Base-by-base conservation (phyloP, 2,113 vertebrate genomes). In the Nanorana parkeri region DNA sequence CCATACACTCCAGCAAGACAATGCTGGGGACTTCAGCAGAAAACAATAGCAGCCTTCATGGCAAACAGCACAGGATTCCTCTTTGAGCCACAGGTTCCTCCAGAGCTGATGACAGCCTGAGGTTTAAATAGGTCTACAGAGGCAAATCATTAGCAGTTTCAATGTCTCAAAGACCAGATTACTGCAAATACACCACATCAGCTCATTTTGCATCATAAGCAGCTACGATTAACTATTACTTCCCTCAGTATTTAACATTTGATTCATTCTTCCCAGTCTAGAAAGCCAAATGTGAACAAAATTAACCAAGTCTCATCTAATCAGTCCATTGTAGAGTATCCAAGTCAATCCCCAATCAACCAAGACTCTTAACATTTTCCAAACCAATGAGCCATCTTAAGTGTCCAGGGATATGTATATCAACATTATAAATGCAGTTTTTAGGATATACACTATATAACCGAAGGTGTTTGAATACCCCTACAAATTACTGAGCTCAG, bases 41-140 rank as follows among this genome's bases (percentile, higher is more conserved):
- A 0, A 19, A 67, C 0, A 60, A 80, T 3, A 5, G 78, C 73
- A 36, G 78, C 63, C 16, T 60, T 41, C 83, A 55, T 68, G 41
- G 0, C 0, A 13, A 28, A 28, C 3, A 1, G 0, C 64, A 0
- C 58, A 0, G 11, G 65, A 78, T 84, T 52, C 61, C 17, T 79
- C 82, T 78, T 87, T 84, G 87, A 88, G 77, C 86, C 85, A 32
- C 66, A 73, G 65, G 64, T 77, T 83, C 61, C 81, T 41, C 85
- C 84, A 55, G 83, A 85, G 60, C 55, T 51, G 16, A 24, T 54
- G 41, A 82, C 84, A 87, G 73, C 71, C 84, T 3, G 11, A 73
- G 82, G 77, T 81, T 77, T 80, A 68, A 88, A 85, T 1, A 56
- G 69, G 78, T 56, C 75, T 77, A 13, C 28, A 84, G 68, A 78